Evolutionary conservation across 2,113 vertebrate genomes (phyloP).

Genomic region (Oceanodroma tethys): DNA sequence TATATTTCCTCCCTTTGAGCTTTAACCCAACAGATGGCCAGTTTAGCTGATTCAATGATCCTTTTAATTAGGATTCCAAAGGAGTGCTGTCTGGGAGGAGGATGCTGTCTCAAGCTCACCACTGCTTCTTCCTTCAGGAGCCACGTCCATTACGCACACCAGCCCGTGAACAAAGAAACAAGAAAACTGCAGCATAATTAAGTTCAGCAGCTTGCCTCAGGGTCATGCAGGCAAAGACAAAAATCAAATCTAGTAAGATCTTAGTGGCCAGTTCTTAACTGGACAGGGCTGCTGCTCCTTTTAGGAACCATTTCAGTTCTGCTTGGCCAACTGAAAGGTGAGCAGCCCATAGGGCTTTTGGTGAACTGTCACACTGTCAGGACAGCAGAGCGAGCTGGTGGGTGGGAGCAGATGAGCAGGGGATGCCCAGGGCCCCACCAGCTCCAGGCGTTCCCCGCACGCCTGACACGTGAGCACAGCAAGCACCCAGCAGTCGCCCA

Average conservation of each 20-base stretch:
- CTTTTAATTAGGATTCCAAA: neutral
- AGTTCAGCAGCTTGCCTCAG: neutral
- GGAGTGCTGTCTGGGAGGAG: neutral
- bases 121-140: neutral
- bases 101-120: neutral
- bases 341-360: neutral
- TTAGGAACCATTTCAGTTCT: neutral
- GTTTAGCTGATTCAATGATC: neutral
- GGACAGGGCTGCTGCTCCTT: neutral
- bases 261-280: neutral
- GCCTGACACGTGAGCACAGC: neutral
- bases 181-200: neutral
- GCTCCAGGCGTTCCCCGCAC: fast-evolving
- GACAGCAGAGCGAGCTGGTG: neutral
- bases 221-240: neutral
- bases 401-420: neutral
- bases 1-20: neutral
- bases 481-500: neutral
- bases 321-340: neutral
- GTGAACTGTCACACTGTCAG: neutral
- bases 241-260: neutral
- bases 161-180: neutral
- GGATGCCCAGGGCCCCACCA: neutral
- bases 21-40: neutral
- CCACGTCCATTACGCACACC: fast-evolving